These are phyloP conservation scores for Tragopan temminckii DNA, from an alignment of 2,797 vertebrate genomes.

Conservation along the genomic window DNA sequence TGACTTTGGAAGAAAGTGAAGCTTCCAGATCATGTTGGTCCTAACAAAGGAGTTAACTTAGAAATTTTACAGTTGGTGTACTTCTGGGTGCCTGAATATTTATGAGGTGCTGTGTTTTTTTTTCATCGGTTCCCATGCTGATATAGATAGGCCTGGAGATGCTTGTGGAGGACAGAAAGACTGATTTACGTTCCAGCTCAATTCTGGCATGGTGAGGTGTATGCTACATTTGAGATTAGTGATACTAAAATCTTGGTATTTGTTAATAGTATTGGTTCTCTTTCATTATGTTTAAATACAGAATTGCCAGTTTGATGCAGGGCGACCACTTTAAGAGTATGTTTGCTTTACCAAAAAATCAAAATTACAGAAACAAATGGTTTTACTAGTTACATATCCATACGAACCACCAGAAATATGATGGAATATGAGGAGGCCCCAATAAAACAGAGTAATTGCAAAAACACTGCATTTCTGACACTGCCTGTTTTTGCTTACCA, in stretches of 20 bases:
- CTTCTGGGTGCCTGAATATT: background rate
- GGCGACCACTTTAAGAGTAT: background rate
- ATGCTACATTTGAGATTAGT: background rate
- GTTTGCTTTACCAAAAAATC: background rate
- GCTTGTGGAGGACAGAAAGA: background rate
- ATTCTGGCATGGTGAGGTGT: background rate
- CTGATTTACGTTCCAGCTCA: background rate
- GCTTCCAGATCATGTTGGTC: background rate
- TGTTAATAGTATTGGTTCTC: background rate
- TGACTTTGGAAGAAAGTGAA: background rate
- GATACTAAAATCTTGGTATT: background rate
- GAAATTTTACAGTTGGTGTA: background rate
- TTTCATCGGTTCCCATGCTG: background rate
- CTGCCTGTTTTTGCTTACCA: background rate
- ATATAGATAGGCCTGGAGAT: background rate
- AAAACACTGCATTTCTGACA: background rate
- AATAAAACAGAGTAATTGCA: background rate
- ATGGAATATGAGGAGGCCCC: background rate
- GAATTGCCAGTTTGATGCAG: background rate
- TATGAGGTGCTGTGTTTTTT: background rate
- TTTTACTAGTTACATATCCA: background rate
- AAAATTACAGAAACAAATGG: background rate
- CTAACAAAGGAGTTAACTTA: background rate
- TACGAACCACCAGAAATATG: background rate
- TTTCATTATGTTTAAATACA: conserved; percentile 4